A percentile compares a stretch with the other conserved stretches of the same genome.
Conservation (phyloP, 2,113 vertebrate species). For the Oncorhynchus kisutch region DNA sequence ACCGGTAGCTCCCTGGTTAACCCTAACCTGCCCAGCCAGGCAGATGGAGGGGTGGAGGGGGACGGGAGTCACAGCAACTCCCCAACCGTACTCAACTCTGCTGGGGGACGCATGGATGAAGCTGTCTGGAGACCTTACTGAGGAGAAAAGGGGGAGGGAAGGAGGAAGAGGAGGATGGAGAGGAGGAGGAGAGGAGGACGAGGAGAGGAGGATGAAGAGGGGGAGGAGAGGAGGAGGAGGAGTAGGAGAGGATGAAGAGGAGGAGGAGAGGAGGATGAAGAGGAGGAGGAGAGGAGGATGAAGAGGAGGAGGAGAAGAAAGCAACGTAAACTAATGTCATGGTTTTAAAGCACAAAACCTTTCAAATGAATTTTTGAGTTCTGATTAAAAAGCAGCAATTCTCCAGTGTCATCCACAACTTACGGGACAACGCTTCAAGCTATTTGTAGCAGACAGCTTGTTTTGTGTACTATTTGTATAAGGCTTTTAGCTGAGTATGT, state of each 20-base stretch:
- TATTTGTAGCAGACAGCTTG: constrained; percentile 63
- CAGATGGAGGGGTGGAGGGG: constrained; percentile 88
- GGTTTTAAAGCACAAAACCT: constrained; percentile 78
- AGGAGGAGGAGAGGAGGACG: too few relatives aligned
- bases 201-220: too few relatives aligned
- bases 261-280: too few relatives aligned
- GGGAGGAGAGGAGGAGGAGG: too few relatives aligned
- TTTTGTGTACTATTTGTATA: constrained; percentile 62
- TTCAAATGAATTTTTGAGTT: constrained; percentile 51
- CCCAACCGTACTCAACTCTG: constrained; percentile 94
- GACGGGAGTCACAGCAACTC: constrained; percentile 99
- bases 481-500: constrained; percentile 73
- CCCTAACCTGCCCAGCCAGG: constrained; percentile 93
- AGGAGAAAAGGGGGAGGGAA: constrained; percentile 51
- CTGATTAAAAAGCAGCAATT: constrained; percentile 37
- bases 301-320: too few relatives aligned
- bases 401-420: constrained; percentile 47
- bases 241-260: background rate
- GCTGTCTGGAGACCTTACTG: constrained; percentile 98
- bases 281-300: too few relatives aligned
- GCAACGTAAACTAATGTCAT: constrained; percentile 36
- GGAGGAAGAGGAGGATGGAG: background rate
- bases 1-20: constrained; percentile 95
- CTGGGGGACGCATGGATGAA: constrained; percentile 93
- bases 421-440: constrained; percentile 52